A percentile compares a stretch with the other conserved stretches of the same genome.
Conservation (phyloP, 1,140 invertebrate species). For the Cotesia glomerata region DNA sequence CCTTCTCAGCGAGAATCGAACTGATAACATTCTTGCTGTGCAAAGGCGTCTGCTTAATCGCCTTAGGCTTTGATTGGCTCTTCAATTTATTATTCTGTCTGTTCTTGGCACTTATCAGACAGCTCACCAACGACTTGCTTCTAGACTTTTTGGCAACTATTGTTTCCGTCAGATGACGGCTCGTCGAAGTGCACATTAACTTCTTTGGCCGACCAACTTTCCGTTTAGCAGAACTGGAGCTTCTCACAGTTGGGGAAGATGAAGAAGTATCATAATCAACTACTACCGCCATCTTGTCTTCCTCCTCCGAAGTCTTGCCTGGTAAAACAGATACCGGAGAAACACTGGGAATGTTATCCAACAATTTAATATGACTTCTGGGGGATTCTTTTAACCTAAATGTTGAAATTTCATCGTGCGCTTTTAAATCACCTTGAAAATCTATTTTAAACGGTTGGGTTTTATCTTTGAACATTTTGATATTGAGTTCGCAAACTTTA, state of each 20-base stretch:
- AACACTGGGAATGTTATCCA: slow-evolving; percentile 56
- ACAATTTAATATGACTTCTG: slow-evolving; percentile 56
- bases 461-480: slow-evolving; percentile 69
- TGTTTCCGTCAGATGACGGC: slow-evolving; percentile 72
- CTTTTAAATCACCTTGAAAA: slow-evolving; percentile 22
- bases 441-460: background rate
- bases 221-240: slow-evolving; percentile 69
- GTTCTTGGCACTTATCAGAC: slow-evolving; percentile 69
- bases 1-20: slow-evolving; percentile 57
- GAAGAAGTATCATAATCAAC: slow-evolving; percentile 48
- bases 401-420: slow-evolving; percentile 16
- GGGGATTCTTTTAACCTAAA: slow-evolving; percentile 55
- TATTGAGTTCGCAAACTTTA: slow-evolving; percentile 47
- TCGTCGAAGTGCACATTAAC: slow-evolving; percentile 69
- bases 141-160: slow-evolving; percentile 82
- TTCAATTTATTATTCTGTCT: slow-evolving; percentile 66
- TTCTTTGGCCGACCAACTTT: slow-evolving; percentile 84
- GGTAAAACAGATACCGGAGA: slow-evolving; percentile 46
- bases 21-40: slow-evolving; percentile 59
- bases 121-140: slow-evolving; percentile 70
- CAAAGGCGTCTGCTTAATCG: slow-evolving; percentile 53
- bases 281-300: slow-evolving; percentile 49
- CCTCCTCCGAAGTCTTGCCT: slow-evolving; percentile 36
- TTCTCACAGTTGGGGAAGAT: slow-evolving; percentile 40
- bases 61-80: slow-evolving; percentile 48